These are phyloP conservation scores for Myotis planiceps DNA, from an alignment of 2,797 vertebrate genomes.

Conservation along the genomic window DNA sequence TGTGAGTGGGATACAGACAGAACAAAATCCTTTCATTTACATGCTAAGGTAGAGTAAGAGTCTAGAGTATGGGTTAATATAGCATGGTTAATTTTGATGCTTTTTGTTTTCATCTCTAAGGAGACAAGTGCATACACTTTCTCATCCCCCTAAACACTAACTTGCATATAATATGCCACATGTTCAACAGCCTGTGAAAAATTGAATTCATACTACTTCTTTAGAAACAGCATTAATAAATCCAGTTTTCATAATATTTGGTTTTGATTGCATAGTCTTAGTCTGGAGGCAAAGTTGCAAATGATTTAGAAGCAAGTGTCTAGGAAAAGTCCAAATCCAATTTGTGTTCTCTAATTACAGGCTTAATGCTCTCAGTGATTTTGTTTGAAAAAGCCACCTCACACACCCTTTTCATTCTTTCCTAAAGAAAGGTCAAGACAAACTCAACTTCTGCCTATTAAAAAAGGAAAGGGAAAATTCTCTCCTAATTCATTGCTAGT, in stretches of 20 bases:
- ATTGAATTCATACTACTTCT: neutral
- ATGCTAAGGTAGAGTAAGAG: neutral
- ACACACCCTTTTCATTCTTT: neutral
- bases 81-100: neutral
- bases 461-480: neutral
- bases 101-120: neutral
- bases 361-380: neutral
- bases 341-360: neutral
- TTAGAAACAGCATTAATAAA: conserved; percentile 19
- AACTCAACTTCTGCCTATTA: neutral
- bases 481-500: neutral
- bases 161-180: neutral
- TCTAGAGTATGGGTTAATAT: neutral
- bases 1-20: neutral
- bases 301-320: conserved; percentile 37
- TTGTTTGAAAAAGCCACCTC: neutral
- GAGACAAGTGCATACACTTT: neutral
- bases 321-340: neutral
- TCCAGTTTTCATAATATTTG: neutral
- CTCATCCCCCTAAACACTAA: neutral
- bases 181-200: neutral
- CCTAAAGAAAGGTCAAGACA: neutral
- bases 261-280: neutral
- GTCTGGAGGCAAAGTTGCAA: neutral
- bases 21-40: conserved; percentile 44